Percentiles rank a stretch among this genome's conserved stretches.
phyloP scores from a whole-genome alignment of 2,113 vertebrate species.

The Gadus macrocephalus region DNA sequence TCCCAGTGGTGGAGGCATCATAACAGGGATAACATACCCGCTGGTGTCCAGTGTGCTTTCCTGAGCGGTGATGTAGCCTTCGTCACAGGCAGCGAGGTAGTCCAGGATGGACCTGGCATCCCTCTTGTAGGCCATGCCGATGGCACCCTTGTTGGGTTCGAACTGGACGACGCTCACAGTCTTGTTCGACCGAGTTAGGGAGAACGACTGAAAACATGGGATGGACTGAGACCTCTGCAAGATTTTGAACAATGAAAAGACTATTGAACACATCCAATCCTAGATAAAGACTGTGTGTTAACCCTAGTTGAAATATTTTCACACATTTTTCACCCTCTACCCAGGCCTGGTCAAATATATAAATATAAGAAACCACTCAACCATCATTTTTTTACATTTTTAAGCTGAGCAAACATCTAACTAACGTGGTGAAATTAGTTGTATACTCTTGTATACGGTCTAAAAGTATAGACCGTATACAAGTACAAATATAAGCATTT shows the following conservation, averaged over 20 bases:
- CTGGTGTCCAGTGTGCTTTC: conserved; percentile 82
- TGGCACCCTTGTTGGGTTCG: conserved; percentile 89
- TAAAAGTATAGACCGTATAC: background rate
- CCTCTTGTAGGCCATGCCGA: conserved; percentile 95
- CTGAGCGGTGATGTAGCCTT: conserved; percentile 83
- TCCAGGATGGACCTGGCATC: conserved; percentile 92
- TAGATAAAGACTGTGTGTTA: too few species aligned
- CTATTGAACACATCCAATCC: too few species aligned
- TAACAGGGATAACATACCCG: conserved; percentile 67
- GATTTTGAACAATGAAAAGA: too few species aligned
- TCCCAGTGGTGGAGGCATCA: background rate
- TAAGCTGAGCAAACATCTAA: too few species aligned
- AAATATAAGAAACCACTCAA: too few species aligned
- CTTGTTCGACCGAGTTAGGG: conserved; percentile 76
- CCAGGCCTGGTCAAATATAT: too few species aligned
- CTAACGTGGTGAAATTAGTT: too few species aligned
- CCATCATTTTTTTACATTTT: too few species aligned
- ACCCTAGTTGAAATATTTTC: too few species aligned
- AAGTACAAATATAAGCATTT: background rate
- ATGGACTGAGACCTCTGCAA: too few species aligned
- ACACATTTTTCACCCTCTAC: too few species aligned
- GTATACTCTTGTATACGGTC: too few species aligned
- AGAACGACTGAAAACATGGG: background rate
- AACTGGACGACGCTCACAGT: conserved; percentile 91
- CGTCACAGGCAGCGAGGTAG: conserved; percentile 84